Conservation (phyloP, 2,113 vertebrate species). For the Cololabis saira region DNA sequence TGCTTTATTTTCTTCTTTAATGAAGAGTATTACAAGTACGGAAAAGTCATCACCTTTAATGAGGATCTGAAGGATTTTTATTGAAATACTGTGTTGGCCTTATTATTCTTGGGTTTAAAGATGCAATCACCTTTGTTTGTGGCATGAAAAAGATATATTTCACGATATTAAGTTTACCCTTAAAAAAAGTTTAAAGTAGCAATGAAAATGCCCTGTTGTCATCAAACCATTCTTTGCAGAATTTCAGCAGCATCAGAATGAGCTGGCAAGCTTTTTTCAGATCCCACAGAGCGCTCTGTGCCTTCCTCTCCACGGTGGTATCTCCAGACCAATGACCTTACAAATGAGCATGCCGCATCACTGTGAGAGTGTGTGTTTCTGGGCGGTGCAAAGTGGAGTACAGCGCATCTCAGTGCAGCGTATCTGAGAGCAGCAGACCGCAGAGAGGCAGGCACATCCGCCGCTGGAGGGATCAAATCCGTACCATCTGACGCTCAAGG, state of each 20-base stretch:
- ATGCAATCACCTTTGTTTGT: slow-evolving; percentile 5
- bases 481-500: slow-evolving; percentile 85
- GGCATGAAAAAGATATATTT: slow-evolving; percentile 22
- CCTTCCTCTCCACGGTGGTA: slow-evolving; percentile 31
- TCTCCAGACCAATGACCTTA: slow-evolving; percentile 70
- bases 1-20: too few species aligned
- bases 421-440: slow-evolving; percentile 75
- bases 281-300: slow-evolving; percentile 36
- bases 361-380: slow-evolving; percentile 70
- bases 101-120: background rate
- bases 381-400: slow-evolving; percentile 74
- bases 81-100: background rate
- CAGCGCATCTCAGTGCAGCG: slow-evolving; percentile 71
- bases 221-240: slow-evolving; percentile 5
- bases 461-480: slow-evolving; percentile 84
- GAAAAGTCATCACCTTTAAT: background rate
- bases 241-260: slow-evolving; percentile 11
- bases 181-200: background rate
- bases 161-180: background rate
- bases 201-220: slow-evolving; percentile 1
- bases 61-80: background rate
- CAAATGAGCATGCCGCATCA: slow-evolving; percentile 73
- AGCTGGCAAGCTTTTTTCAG: slow-evolving; percentile 29
- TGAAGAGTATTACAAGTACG: too few species aligned
- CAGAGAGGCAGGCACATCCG: slow-evolving; percentile 76